A percentile compares a stretch with the other conserved stretches of the same genome.
These are phyloP conservation scores for Halichoeres trimaculatus DNA, from an alignment of 2,113 vertebrate genomes.

Conservation along the genomic window DNA sequence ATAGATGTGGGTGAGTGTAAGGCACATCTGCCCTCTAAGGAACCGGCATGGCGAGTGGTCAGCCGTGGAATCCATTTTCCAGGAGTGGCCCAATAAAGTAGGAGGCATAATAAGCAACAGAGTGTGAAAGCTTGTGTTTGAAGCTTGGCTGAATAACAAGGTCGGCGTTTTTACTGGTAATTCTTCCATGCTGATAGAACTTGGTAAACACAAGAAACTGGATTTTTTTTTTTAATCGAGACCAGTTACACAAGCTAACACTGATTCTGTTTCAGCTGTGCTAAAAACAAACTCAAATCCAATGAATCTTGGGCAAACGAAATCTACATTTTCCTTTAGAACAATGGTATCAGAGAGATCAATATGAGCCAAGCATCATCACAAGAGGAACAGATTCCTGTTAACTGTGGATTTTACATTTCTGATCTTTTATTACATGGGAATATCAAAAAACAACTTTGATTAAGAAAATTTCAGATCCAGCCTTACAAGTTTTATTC, in stretches of 20 bases:
- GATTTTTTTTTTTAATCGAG: constrained; percentile 27
- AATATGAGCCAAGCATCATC: constrained; percentile 14
- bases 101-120: constrained; percentile 56
- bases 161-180: constrained; percentile 37
- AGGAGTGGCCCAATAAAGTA: constrained; percentile 55
- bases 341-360: constrained; percentile 36
- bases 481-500: not conserved
- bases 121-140: constrained; percentile 33
- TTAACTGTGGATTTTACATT: constrained; percentile 7
- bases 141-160: constrained; percentile 57
- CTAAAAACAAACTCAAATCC: constrained; percentile 49
- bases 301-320: constrained; percentile 26
- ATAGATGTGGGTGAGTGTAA: constrained; percentile 52
- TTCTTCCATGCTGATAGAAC: constrained; percentile 37
- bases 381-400: constrained; percentile 10
- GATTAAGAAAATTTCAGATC: constrained; percentile 11
- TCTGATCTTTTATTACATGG: constrained; percentile 26
- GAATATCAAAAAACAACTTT: constrained; percentile 17
- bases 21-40: constrained; percentile 44
- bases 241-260: constrained; percentile 44
- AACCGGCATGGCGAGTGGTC: constrained; percentile 37
- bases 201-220: not conserved
- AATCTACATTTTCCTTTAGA: constrained; percentile 25
- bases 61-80: constrained; percentile 51
- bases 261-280: constrained; percentile 52